A percentile compares a stretch with the other conserved stretches of the same genome.
phyloP scores from a whole-genome alignment of 2,113 vertebrate species.

The Aegithalos caudatus region DNA sequence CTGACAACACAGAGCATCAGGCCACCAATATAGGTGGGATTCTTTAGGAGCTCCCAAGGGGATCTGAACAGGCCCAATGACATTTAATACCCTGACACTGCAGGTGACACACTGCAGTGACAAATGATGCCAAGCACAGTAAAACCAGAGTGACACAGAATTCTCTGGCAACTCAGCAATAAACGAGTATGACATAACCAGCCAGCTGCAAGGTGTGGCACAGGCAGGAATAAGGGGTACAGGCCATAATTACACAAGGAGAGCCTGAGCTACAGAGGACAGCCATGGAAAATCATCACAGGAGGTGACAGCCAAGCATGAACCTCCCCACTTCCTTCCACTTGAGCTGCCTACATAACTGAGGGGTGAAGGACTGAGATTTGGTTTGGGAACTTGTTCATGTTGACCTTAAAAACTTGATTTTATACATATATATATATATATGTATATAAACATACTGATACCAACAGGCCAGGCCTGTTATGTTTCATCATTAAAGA shows the following conservation, averaged over 20 bases:
- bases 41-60: neutral
- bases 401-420: neutral
- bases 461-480: neutral
- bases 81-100: neutral
- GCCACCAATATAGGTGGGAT: neutral
- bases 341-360: neutral
- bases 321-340: neutral
- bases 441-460: neutral
- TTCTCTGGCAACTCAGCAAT: neutral
- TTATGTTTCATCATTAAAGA: neutral
- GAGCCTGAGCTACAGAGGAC: neutral
- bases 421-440: too few relatives aligned
- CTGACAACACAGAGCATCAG: neutral
- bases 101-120: neutral
- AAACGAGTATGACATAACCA: neutral
- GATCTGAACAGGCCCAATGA: neutral
- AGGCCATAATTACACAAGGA: neutral
- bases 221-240: neutral
- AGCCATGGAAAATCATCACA: neutral
- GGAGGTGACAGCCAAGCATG: neutral
- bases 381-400: neutral
- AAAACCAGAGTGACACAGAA: neutral
- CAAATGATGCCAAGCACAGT: neutral
- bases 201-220: neutral
- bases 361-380: neutral